A percentile compares a stretch with the other conserved stretches of the same genome.
phyloP scores from a whole-genome alignment of 2,113 vertebrate genomes.

The Vulpes ferrilata region DNA sequence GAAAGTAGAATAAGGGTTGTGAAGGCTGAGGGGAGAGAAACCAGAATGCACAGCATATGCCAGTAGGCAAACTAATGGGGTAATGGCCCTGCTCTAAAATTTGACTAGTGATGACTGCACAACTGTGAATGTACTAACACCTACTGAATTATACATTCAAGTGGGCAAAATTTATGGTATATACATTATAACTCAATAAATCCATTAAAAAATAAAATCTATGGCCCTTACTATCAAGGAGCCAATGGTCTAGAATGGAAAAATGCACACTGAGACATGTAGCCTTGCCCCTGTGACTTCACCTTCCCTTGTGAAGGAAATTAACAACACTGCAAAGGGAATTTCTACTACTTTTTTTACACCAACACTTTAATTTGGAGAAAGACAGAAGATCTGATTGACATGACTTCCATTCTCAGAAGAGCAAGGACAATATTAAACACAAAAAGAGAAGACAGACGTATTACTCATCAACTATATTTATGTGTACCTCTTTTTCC shows the following conservation, averaged over 20 bases:
- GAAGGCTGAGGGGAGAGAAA: not conserved
- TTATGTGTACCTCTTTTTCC: constrained; percentile 94
- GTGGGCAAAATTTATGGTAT: not conserved
- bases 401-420: not conserved
- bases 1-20: not conserved
- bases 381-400: not conserved
- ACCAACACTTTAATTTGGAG: not conserved
- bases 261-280: not conserved
- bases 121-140: not conserved
- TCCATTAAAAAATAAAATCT: not conserved
- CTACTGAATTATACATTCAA: not conserved
- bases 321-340: not conserved
- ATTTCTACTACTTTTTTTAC: constrained; percentile 4
- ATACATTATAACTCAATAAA: constrained; percentile 23
- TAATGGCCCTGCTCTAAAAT: not conserved
- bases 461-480: not conserved
- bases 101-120: not conserved
- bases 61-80: not conserved
- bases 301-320: not conserved
- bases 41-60: not conserved
- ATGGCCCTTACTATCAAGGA: not conserved
- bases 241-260: not conserved
- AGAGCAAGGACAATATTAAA: not conserved
- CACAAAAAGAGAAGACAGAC: not conserved
- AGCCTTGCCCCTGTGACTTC: not conserved